Evolutionary conservation across 2,888 invertebrate species (phyloP).

Genomic region (Andrena hattorfiana): DNA sequence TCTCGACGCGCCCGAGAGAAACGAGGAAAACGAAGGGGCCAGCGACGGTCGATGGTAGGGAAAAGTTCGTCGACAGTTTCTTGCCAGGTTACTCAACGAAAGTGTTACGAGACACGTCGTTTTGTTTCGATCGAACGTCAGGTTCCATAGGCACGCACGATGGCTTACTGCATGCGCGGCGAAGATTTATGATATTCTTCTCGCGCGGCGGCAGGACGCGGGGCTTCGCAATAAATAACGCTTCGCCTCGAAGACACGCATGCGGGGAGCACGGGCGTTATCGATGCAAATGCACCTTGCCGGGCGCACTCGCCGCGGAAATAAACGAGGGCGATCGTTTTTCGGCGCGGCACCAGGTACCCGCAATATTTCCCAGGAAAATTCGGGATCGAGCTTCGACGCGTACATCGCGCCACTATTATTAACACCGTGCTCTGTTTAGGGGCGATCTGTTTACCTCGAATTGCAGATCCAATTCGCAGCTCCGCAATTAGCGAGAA

Average conservation of each 20-base stretch:
- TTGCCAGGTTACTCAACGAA: slow-evolving; percentile 24
- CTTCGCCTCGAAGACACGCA: slow-evolving; percentile 69
- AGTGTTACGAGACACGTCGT: slow-evolving; percentile 35
- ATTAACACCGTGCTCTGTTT: background rate
- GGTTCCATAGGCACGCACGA: slow-evolving; percentile 35
- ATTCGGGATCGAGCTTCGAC: slow-evolving; percentile 13
- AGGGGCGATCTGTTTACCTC: background rate
- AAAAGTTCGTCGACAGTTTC: slow-evolving; percentile 17
- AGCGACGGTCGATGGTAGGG: background rate
- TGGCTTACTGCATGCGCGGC: slow-evolving; percentile 34
- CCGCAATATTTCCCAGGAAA: slow-evolving; percentile 7
- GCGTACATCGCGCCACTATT: background rate
- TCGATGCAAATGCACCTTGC: slow-evolving; percentile 74
- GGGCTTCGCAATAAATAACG: slow-evolving; percentile 69
- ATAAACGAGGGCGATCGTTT: slow-evolving; percentile 62
- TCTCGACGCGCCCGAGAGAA: background rate
- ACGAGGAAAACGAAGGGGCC: background rate
- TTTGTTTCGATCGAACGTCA: slow-evolving; percentile 35
- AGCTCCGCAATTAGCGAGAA: slow-evolving; percentile 13
- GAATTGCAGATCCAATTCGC: background rate
- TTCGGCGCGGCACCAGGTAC: slow-evolving; percentile 26
- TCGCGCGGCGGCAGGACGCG: slow-evolving; percentile 54
- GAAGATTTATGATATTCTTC: slow-evolving; percentile 72
- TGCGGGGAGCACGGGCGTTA: slow-evolving; percentile 59
- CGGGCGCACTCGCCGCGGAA: slow-evolving; percentile 62